Evolutionary conservation across 2,888 invertebrate species (phyloP).

Genomic region (Melolontha melolontha): DNA sequence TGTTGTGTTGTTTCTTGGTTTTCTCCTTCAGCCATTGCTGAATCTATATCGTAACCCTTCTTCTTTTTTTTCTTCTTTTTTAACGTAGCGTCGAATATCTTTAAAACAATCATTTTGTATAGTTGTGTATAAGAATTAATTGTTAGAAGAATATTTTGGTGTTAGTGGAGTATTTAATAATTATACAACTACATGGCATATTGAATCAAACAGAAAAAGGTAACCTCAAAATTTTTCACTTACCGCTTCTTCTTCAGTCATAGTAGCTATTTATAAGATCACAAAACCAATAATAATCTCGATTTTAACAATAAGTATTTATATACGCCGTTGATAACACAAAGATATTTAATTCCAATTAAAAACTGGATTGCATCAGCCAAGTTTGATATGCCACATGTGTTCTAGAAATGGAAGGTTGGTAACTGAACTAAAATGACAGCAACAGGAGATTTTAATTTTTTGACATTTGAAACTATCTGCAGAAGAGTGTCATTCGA

Average conservation of each 20-base stretch:
- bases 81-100: conserved; percentile 77
- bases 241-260: conserved; percentile 70
- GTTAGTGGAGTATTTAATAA: conserved; percentile 2
- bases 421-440: conserved; percentile 34
- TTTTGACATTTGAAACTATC: conserved; percentile 38
- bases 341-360: neutral
- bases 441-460: conserved; percentile 7
- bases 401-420: conserved; percentile 31
- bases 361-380: conserved; percentile 44
- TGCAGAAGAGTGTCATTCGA: conserved; percentile 27
- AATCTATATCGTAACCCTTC: conserved; percentile 92
- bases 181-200: conserved; percentile 29
- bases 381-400: conserved; percentile 44
- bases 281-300: conserved; percentile 6
- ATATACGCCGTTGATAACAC: neutral
- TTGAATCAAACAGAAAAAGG: conserved; percentile 14
- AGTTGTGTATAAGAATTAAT: neutral
- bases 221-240: conserved; percentile 50
- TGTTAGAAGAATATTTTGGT: neutral
- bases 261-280: conserved; percentile 52
- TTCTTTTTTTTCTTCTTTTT: conserved; percentile 96
- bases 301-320: neutral
- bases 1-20: conserved; percentile 63
- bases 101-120: neutral
- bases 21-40: conserved; percentile 77